Evolutionary conservation across 2,888 invertebrate species (phyloP).

Genomic region (Hypomecis punctinalis): DNA sequence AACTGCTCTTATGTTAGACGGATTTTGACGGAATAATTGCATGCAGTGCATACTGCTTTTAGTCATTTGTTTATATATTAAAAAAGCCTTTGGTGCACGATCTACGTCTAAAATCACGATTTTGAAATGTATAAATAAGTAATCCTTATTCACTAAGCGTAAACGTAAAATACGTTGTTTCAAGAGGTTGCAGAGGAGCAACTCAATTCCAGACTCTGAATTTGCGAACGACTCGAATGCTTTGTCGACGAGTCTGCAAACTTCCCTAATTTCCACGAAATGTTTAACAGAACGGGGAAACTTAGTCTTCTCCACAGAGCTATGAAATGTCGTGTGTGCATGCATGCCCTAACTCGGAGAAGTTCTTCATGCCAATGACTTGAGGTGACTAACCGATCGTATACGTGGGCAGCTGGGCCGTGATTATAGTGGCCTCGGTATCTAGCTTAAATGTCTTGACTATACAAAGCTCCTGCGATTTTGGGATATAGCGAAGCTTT

Average conservation of each 20-base stretch:
- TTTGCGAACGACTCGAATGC: neutral
- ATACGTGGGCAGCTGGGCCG: neutral
- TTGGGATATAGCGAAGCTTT: no score
- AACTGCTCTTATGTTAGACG: no score
- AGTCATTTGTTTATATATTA: no score
- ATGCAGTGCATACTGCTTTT: no score
- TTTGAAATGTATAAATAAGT: no score
- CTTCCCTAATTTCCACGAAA: neutral
- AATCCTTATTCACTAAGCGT: no score
- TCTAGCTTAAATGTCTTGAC: neutral
- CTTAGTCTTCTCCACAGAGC: neutral
- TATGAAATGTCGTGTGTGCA: neutral
- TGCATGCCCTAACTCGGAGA: neutral
- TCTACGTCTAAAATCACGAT: no score
- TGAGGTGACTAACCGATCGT: conserved; percentile 12
- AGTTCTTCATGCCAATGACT: neutral
- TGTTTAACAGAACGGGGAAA: neutral
- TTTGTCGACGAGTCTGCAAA: neutral
- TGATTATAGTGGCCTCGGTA: neutral
- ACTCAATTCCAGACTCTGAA: neutral
- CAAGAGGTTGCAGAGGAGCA: neutral
- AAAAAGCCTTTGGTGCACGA: no score
- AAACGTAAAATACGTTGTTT: no score
- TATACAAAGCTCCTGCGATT: neutral
- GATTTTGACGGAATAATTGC: no score